Percentiles rank a stretch among this genome's conserved stretches.
phyloP scores from a whole-genome alignment of 64 coral and sea anemone genomes.

The Montipora sp. region DNA sequence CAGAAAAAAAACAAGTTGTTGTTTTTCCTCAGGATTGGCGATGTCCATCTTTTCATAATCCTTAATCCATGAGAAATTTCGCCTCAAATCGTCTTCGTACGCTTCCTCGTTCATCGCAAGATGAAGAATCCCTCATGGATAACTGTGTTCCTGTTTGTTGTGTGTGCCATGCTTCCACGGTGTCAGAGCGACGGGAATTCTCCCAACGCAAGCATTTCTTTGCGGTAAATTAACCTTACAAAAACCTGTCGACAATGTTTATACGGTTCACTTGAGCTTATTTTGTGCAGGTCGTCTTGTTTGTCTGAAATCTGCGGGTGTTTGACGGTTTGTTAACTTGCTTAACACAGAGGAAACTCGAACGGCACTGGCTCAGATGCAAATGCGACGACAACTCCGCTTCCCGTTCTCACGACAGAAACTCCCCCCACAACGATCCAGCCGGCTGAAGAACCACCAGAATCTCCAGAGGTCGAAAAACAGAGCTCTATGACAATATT shows the following conservation, averaged over 20 bases:
- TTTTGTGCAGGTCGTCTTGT: not conserved
- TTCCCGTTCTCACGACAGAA: constrained; percentile 47
- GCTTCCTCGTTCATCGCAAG: not conserved
- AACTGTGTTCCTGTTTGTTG: not conserved
- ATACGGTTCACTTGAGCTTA: constrained; percentile 25
- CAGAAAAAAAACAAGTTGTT: not conserved
- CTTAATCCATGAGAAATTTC: constrained; percentile 27
- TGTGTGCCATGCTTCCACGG: not conserved
- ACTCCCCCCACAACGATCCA: constrained; percentile 33
- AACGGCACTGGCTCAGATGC: not conserved
- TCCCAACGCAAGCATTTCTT: not conserved
- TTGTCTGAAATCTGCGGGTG: not conserved
- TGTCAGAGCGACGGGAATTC: not conserved
- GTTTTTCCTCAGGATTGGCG: not conserved
- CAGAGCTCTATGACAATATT: constrained; percentile 98
- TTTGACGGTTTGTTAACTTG: not conserved
- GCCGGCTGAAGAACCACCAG: constrained; percentile 62
- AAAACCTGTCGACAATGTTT: constrained; percentile 22
- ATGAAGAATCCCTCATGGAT: constrained; percentile 7
- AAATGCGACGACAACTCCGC: constrained; percentile 56
- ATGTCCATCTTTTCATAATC: not conserved
- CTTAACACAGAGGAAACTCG: not conserved
- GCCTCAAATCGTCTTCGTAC: not conserved
- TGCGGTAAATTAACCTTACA: constrained; percentile 1
- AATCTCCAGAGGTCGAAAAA: constrained; percentile 91